phyloP scores from a whole-genome alignment of 2,113 vertebrate species.

The Fulica atra region DNA sequence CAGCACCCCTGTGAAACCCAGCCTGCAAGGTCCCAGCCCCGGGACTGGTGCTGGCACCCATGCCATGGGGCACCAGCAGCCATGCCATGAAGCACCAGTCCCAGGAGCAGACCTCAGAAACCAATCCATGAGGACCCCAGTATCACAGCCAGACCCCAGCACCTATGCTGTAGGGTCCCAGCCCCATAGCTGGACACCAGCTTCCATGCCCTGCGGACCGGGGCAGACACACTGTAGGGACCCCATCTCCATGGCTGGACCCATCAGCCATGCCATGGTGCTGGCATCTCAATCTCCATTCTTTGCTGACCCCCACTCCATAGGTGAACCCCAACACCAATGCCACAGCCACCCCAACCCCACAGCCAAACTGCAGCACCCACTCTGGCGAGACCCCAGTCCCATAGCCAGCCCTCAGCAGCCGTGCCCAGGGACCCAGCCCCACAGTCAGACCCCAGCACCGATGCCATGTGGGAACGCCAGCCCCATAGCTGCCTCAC shows the following conservation, averaged over 20 bases:
- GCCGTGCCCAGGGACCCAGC: neutral
- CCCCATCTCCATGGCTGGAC: neutral
- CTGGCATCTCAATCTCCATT: neutral
- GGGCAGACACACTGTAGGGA: neutral
- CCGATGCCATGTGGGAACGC: too few species aligned
- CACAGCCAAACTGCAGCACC: neutral
- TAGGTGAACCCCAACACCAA: neutral
- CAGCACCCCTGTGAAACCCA: neutral
- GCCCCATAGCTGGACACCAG: neutral
- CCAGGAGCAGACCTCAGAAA: neutral
- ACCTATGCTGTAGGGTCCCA: neutral
- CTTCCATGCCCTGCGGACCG: neutral
- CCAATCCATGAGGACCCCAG: neutral
- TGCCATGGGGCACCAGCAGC: neutral
- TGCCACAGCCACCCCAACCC: neutral
- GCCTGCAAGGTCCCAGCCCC: neutral
- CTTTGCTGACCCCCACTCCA: neutral
- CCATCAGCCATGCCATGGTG: fast-evolving
- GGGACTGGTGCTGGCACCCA: neutral
- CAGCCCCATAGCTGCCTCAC: neutral
- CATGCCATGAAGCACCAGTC: too few species aligned
- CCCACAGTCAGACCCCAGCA: neutral
- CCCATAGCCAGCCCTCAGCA: neutral
- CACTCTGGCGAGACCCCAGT: neutral
- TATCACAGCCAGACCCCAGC: neutral